A percentile compares a stretch with the other conserved stretches of the same genome.
phyloP scores from a whole-genome alignment of 1,140 invertebrate species.

The Eumaeus atala region DNA sequence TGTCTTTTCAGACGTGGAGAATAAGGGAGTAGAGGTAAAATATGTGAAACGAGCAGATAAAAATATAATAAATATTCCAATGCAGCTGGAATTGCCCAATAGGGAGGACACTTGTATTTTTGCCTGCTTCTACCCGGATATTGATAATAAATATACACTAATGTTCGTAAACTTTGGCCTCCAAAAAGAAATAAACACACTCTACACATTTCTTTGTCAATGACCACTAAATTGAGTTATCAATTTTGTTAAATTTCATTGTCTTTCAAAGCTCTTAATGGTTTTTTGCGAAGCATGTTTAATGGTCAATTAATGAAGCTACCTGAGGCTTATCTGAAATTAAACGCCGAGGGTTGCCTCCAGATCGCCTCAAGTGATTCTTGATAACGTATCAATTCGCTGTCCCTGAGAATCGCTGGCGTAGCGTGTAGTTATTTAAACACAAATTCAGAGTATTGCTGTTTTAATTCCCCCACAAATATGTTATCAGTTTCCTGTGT shows the following conservation, averaged over 20 bases:
- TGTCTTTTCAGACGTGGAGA: too few species aligned
- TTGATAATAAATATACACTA: too few species aligned
- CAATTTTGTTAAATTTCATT: constrained; percentile 68
- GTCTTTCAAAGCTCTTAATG: constrained; percentile 50
- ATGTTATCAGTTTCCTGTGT: too few species aligned
- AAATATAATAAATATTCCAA: too few species aligned
- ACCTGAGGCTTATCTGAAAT: constrained; percentile 53
- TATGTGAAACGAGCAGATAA: too few species aligned
- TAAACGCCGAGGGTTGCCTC: constrained; percentile 31
- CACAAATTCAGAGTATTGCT: too few species aligned
- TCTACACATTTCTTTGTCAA: constrained; percentile 25
- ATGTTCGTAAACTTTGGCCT: neutral
- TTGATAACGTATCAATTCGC: constrained; percentile 13
- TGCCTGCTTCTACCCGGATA: too few species aligned
- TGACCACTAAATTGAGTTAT: constrained; percentile 64
- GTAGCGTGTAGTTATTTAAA: constrained; percentile 7
- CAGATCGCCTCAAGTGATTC: constrained; percentile 14
- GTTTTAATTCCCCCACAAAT: too few species aligned
- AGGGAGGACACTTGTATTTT: too few species aligned
- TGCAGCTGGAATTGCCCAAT: too few species aligned
- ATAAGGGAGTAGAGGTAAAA: too few species aligned
- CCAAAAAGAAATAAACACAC: constrained; percentile 16
- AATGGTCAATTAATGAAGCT: constrained; percentile 70
- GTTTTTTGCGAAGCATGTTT: constrained; percentile 63
- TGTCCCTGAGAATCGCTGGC: constrained; percentile 1